Percentiles rank a stretch among this genome's conserved stretches.
These are phyloP conservation scores for Arvicanthis niloticus DNA, from an alignment of 2,113 vertebrate species.

Conservation along the genomic window DNA sequence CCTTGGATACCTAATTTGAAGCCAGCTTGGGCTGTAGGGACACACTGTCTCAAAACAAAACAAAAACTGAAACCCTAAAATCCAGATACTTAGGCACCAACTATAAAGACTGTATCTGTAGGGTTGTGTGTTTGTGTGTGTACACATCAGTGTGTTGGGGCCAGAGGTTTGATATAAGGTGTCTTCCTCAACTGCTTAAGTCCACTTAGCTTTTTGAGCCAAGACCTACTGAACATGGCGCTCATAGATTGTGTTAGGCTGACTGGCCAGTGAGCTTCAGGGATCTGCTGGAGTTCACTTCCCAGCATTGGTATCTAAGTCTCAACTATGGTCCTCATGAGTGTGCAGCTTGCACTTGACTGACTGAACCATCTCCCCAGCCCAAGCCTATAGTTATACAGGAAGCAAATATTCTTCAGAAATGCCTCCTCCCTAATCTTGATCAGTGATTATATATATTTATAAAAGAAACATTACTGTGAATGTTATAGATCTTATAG, in stretches of 20 bases:
- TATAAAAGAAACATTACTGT: conserved; percentile 49
- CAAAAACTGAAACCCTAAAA: neutral
- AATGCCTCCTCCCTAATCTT: conserved; percentile 37
- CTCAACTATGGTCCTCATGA: neutral
- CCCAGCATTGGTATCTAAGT: too few species aligned
- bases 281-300: neutral
- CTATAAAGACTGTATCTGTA: neutral
- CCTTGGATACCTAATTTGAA: neutral
- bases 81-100: conserved; percentile 1
- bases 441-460: conserved; percentile 54
- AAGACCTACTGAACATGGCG: neutral
- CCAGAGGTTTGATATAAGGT: neutral
- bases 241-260: neutral
- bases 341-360: neutral
- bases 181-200: neutral
- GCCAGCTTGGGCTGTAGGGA: neutral
- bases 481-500: neutral
- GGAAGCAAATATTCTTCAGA: conserved; percentile 48
- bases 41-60: neutral
- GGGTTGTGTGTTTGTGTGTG: neutral
- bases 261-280: neutral
- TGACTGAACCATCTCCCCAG: neutral
- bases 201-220: neutral
- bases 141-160: neutral
- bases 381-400: conserved; percentile 3